Evolutionary conservation across 2,797 vertebrate species (phyloP), one percentile per base, ranked within the genome.

Genomic region (Siniperca scherzeri): DNA sequence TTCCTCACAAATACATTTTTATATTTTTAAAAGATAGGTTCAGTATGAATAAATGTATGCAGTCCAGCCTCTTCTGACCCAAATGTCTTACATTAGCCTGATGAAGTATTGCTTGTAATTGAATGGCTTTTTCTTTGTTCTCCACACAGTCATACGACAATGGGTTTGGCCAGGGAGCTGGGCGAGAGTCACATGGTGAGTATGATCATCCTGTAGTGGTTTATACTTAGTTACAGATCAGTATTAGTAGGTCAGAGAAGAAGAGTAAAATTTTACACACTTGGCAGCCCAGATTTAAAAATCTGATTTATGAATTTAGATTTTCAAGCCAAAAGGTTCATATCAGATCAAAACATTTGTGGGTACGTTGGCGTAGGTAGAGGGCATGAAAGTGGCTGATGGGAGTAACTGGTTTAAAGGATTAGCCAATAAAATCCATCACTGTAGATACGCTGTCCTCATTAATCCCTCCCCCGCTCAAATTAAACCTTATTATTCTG

Each of bases 101-200:
- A 38, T 59, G 11, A 73, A 64, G 4, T 55, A 52, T 64, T 33
- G 38, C 52, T 21, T 81, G 8, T 81, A 56, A 70, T 71, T 77
- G 0, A 73, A 65, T 57, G 36, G 4, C 12, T 25, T 64, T 90
- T 67, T 94, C n/a, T 79, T 55, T 83, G 27, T 82, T 53, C 25
- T 77, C 53, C 68, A 80, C 84, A 96, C 91, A 99, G 99, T 98
- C 98, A 0, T 99, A 99, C 1, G 99, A 99, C 94, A 98, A 95
- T 59, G 98, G 98, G 30, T 96, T 99, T 94, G 98, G 97, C 25
- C 98, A 99, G 89, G 99, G 99, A 95, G 95, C 97, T 33, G 98
- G 98, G 74, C 94, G 98, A 86, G 99, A 99, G 94, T 99, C 98
- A 73, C 98, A 99, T 72, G 99, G 99, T 99, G 96, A 98, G 98